A percentile compares a stretch with the other conserved stretches of the same genome.
These are phyloP conservation scores for Nannoperca australis DNA, from an alignment of 2,797 vertebrate genomes.

Conservation along the genomic window DNA sequence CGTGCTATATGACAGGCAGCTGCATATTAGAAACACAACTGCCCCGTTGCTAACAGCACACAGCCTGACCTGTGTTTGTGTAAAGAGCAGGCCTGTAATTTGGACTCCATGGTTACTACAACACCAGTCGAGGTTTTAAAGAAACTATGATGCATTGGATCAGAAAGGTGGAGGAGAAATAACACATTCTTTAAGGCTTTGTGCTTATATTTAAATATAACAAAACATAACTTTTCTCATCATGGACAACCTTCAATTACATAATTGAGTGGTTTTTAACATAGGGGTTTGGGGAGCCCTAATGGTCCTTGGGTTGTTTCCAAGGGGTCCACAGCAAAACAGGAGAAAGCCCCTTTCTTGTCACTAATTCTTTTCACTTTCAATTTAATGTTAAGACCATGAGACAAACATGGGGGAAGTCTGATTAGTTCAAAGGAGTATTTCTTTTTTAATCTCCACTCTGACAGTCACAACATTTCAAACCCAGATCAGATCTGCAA, in stretches of 20 bases:
- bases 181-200: background rate
- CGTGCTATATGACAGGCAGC: conserved; percentile 45
- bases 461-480: conserved; percentile 24
- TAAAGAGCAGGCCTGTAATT: conserved; percentile 57
- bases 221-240: background rate
- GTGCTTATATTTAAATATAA: too few species aligned
- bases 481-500: conserved; percentile 33
- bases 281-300: background rate
- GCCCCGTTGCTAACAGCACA: conserved; percentile 48
- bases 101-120: conserved; percentile 56
- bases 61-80: conserved; percentile 61
- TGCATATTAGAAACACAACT: conserved; percentile 49
- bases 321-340: background rate
- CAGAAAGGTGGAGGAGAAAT: conserved; percentile 32
- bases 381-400: conserved; percentile 35
- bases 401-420: conserved; percentile 12
- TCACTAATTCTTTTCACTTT: conserved; percentile 32
- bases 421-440: conserved; percentile 31
- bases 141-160: conserved; percentile 45
- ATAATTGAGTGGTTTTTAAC: background rate
- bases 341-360: conserved; percentile 24
- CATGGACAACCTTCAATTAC: background rate
- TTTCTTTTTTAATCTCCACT: conserved; percentile 20
- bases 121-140: conserved; percentile 54
- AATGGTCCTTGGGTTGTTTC: background rate